Evolutionary conservation across 2,888 invertebrate species (phyloP).

Genomic region (Sarcophaga subvicina): DNA sequence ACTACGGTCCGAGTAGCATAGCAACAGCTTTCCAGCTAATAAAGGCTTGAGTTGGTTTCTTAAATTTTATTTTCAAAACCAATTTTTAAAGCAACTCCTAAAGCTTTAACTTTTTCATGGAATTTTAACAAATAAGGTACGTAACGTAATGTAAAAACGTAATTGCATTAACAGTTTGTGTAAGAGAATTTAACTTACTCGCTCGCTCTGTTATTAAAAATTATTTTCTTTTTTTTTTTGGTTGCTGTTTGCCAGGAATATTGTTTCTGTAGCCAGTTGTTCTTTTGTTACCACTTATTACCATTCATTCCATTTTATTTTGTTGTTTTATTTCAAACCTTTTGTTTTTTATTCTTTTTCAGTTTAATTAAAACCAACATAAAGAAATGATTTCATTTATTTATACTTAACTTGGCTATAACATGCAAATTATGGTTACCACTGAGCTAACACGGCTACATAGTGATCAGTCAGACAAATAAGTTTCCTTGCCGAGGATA

Average conservation of each 20-base stretch:
- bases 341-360: constrained; percentile 35
- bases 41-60: constrained; percentile 28
- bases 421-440: constrained; percentile 47
- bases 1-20: constrained; percentile 11
- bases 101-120: background rate
- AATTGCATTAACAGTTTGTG: constrained; percentile 58
- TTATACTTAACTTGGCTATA: constrained; percentile 53
- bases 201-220: constrained; percentile 28
- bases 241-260: background rate
- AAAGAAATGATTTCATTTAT: constrained; percentile 62
- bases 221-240: constrained; percentile 15
- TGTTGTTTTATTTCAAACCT: constrained; percentile 54
- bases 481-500: background rate
- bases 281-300: constrained; percentile 31
- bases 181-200: background rate
- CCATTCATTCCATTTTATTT: constrained; percentile 48
- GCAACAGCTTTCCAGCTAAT: constrained; percentile 56
- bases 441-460: background rate
- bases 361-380: constrained; percentile 66
- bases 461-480: background rate
- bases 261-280: constrained; percentile 16
- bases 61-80: constrained; percentile 7
- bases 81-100: background rate
- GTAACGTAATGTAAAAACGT: constrained; percentile 20
- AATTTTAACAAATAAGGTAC: no score